phyloP scores from a whole-genome alignment of 2,888 invertebrate species.

The Habroteleia sp. region DNA sequence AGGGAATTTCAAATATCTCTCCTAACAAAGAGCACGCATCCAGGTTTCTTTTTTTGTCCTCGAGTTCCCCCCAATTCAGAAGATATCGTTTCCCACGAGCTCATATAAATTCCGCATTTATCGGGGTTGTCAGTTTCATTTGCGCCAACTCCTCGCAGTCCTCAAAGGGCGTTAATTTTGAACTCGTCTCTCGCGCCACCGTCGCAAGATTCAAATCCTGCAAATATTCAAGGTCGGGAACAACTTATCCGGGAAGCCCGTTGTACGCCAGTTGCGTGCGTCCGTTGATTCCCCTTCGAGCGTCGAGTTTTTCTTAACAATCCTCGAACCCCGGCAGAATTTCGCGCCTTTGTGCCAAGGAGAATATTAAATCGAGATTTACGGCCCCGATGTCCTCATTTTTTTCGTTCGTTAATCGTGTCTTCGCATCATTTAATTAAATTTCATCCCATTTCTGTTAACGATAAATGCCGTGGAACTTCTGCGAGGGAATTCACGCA shows the following conservation, averaged over 20 bases:
- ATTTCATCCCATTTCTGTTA: slow-evolving; percentile 42
- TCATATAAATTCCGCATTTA: slow-evolving; percentile 55
- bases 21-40: slow-evolving; percentile 54
- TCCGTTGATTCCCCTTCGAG: slow-evolving; percentile 41
- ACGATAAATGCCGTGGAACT: slow-evolving; percentile 5
- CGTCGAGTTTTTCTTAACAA: slow-evolving; percentile 19
- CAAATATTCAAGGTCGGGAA: slow-evolving; percentile 31
- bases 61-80: slow-evolving; percentile 31
- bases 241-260: slow-evolving; percentile 44
- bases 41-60: slow-evolving; percentile 27
- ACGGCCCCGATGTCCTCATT: slow-evolving; percentile 27
- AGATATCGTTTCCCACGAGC: slow-evolving; percentile 51
- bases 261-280: too few species aligned
- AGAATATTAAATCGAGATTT: slow-evolving; percentile 57
- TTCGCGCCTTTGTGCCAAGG: slow-evolving; percentile 28
- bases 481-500: background rate
- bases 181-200: background rate
- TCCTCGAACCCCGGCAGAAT: slow-evolving; percentile 9
- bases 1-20: slow-evolving; percentile 59
- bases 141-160: slow-evolving; percentile 3
- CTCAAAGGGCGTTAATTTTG: slow-evolving; percentile 32
- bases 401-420: slow-evolving; percentile 34
- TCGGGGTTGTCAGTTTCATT: slow-evolving; percentile 35
- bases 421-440: slow-evolving; percentile 49
- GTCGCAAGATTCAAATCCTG: slow-evolving; percentile 42